These are phyloP conservation scores for Agrotis segetum DNA, from an alignment of 2,888 invertebrate species.

Conservation along the genomic window DNA sequence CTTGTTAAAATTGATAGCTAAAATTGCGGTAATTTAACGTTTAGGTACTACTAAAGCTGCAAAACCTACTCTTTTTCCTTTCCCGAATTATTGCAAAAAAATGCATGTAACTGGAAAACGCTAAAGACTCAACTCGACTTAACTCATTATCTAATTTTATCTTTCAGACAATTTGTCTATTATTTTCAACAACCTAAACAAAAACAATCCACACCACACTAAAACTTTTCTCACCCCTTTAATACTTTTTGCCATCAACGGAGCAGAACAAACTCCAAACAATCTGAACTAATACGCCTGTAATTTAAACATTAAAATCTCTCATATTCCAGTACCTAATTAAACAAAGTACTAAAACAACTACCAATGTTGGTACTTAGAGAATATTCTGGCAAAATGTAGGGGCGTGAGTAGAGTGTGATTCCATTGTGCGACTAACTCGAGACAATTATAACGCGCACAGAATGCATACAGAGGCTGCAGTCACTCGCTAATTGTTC, in stretches of 20 bases:
- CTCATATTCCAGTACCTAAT: slow-evolving; percentile 4
- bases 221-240: no score
- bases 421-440: slow-evolving; percentile 33
- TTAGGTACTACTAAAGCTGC: no score
- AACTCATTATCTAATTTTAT: no score
- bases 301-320: slow-evolving; percentile 9
- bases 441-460: slow-evolving; percentile 35
- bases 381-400: slow-evolving; percentile 19
- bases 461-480: slow-evolving; percentile 2
- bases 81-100: no score
- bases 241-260: background rate
- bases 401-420: slow-evolving; percentile 29
- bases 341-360: slow-evolving; percentile 39
- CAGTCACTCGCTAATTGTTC: slow-evolving; percentile 38
- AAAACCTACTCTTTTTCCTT: no score
- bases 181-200: no score
- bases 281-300: background rate
- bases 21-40: no score
- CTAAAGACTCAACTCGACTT: no score
- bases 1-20: no score
- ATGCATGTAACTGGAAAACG: no score
- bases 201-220: no score
- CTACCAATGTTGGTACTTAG: slow-evolving; percentile 23
- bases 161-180: no score
- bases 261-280: background rate